Base-by-base conservation (phyloP, 2,888 invertebrate species). In the Tenthredo mesomela region DNA sequence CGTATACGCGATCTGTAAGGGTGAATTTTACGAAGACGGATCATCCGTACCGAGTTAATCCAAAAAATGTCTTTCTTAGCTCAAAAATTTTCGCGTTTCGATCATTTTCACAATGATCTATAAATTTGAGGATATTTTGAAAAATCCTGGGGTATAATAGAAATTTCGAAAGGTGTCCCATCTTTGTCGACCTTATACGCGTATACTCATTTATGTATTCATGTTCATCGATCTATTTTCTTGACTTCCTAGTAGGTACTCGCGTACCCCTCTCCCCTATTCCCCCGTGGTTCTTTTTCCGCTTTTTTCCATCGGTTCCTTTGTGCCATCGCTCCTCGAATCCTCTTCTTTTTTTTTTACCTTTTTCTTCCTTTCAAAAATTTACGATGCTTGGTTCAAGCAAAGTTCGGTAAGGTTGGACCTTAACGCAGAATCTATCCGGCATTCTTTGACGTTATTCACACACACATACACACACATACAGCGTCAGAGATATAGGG, bases 391-490 rank as follows among this genome's bases (percentile, higher is more conserved):
- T 43, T 43, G 67, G 67, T 73, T 73, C 71, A 73, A 33, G 67
- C 33, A 67, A 67, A 67, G 67, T 67, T 67, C 25, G 67, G 67
- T 65, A 3, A 47, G 47, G 47, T 67, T 33, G 61, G 25, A 67
- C 67, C 67, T 67, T 67, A 67, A 67, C 67, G 33, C 67, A 18
- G 33, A 67, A 73, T 73, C 71, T 37, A 73, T 73, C 71, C 21
- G 71, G 21, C 71, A 73, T 77, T 77, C 77, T 77, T 77, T 33
- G 77, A 54, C 77, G 29, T 29, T 50, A 54, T 77, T 77, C 50
- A 29, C 71, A 40, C 71, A 73, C n/a, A n/a, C n/a, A n/a, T n/a
- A 29, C 71, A 40, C 71, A 73, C 50, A 29, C 71, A 40, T 43
- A 73, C 71, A 9, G 37, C 43, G 71, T 40, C 10, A 18, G 21